Evolutionary conservation across 2,797 vertebrate species (phyloP), one percentile per base, ranked within the genome.

Genomic region (Gallinago stenura): DNA sequence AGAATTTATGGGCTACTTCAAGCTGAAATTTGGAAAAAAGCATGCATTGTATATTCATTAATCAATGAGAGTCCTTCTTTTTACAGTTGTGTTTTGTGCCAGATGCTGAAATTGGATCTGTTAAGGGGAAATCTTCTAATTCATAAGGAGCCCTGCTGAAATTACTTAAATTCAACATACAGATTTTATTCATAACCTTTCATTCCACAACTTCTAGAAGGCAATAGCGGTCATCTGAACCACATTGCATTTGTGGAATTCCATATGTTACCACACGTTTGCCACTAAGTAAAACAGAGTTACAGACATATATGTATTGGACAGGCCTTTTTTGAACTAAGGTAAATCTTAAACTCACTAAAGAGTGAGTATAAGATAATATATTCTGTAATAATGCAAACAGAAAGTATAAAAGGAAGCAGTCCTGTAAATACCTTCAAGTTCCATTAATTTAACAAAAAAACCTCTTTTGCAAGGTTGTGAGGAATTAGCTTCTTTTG

Each of bases 11-110:
- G 46, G 19, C 21, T 90, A 83, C 6, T 76, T 89, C 65, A 89
- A 78, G 60, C 26, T 77, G 71, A 83, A 95, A 92, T 89, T 83
- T 65, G 65, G 68, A 86, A 86, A 90, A 92, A 89, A 75, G 6
- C 35, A 65, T 35, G 31, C 21, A 28, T 50, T 64, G 51, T 73
- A 76, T 66, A 85, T 85, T 75, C 69, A 89, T 85, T 93, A 89
- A 92, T 87, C 78, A 95, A 35, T 24, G 15, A 88, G 3, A 75
- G 17, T 57, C 3, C 61, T 87, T 46, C 64, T 71, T 94, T 89
- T 87, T 28, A 54, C 4, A 6, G 35, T 79, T n/a, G 54, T 79
- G 7, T 90, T 96, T 94, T 90, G 41, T 80, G 50, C 26, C n/a
- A 77, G 35, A 76, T 50, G 68, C 18, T 65, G 70, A 80, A 92